Conservation (phyloP, 2,888 invertebrate genomes). For the Nomada flava region DNA sequence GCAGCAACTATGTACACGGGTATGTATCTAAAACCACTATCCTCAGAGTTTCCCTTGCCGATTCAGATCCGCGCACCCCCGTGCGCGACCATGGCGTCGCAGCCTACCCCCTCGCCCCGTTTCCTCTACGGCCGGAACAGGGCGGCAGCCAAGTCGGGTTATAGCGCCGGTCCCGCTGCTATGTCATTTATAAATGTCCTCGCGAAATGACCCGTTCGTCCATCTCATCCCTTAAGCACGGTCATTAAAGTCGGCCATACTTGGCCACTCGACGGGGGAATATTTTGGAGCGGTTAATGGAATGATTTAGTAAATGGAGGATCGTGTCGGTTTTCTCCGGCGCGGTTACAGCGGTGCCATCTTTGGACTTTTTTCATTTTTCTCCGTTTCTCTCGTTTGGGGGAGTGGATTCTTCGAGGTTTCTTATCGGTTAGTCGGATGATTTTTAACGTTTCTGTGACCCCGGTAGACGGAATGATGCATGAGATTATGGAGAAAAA, state of each 20-base stretch:
- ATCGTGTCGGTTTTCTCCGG: not conserved
- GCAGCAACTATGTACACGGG: slow-evolving; percentile 59
- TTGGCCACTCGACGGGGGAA: slow-evolving; percentile 48
- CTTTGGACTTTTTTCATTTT: too few species aligned
- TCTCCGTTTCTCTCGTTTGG: too few species aligned
- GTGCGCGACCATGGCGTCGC: slow-evolving; percentile 38
- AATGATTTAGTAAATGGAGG: slow-evolving; percentile 56
- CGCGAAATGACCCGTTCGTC: slow-evolving; percentile 83
- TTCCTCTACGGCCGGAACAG: slow-evolving; percentile 70
- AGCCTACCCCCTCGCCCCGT: slow-evolving; percentile 36
- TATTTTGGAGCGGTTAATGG: slow-evolving; percentile 57
- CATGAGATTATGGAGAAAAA: too few species aligned
- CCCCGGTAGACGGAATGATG: too few species aligned
- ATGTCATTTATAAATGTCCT: slow-evolving; percentile 84
- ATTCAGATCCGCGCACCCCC: slow-evolving; percentile 71
- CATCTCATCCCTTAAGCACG: slow-evolving; percentile 82
- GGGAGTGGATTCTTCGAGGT: too few species aligned
- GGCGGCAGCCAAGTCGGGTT: slow-evolving; percentile 72
- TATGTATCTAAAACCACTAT: slow-evolving; percentile 79
- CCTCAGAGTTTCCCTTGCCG: slow-evolving; percentile 79
- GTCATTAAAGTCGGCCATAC: slow-evolving; percentile 81
- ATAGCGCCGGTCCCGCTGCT: slow-evolving; percentile 78
- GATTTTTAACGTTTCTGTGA: too few species aligned
- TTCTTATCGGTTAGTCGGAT: too few species aligned
- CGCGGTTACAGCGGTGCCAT: too few species aligned